phyloP scores from a whole-genome alignment of 2,888 invertebrate species.

The Lordiphosa andalusiaca region DNA sequence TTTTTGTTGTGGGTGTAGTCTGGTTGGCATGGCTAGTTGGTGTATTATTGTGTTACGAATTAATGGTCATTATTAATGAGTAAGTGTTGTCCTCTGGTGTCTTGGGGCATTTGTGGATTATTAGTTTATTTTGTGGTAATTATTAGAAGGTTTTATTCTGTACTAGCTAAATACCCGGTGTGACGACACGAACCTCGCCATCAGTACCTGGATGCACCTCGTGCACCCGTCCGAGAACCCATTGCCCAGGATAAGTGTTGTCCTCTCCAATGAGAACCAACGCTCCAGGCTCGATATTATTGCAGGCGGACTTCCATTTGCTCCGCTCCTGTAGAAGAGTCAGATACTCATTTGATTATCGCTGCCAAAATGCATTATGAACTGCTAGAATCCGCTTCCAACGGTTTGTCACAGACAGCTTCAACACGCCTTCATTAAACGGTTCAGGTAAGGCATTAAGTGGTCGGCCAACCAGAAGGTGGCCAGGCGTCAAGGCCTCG shows the following conservation, averaged over 20 bases:
- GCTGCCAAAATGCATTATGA: slow-evolving; percentile 6
- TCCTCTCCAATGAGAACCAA: slow-evolving; percentile 10
- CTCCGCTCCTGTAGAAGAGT: slow-evolving; percentile 1
- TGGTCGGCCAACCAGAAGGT: slow-evolving; percentile 19
- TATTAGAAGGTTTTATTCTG: too few species aligned
- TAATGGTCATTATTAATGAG: too few species aligned
- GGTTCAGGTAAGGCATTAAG: slow-evolving; percentile 4
- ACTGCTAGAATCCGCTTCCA: slow-evolving; percentile 3
- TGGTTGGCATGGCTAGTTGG: too few species aligned
- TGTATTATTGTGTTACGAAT: too few species aligned
- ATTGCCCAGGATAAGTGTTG: slow-evolving; percentile 2
- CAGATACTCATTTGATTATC: neutral
- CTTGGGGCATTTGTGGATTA: too few species aligned
- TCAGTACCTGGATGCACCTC: neutral
- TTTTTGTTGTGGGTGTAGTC: too few species aligned
- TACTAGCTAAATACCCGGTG: too few species aligned
- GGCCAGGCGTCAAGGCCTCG: slow-evolving; percentile 7
- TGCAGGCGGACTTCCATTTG: slow-evolving; percentile 5
- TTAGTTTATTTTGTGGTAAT: too few species aligned
- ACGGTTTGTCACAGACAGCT: slow-evolving; percentile 1
- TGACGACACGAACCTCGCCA: too few species aligned
- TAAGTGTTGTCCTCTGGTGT: too few species aligned
- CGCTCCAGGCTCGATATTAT: neutral
- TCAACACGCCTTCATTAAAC: slow-evolving; percentile 8
- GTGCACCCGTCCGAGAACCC: slow-evolving; percentile 4